Evolutionary conservation across 2,797 vertebrate species (phyloP).

Genomic region (Lepus oiostolus): DNA sequence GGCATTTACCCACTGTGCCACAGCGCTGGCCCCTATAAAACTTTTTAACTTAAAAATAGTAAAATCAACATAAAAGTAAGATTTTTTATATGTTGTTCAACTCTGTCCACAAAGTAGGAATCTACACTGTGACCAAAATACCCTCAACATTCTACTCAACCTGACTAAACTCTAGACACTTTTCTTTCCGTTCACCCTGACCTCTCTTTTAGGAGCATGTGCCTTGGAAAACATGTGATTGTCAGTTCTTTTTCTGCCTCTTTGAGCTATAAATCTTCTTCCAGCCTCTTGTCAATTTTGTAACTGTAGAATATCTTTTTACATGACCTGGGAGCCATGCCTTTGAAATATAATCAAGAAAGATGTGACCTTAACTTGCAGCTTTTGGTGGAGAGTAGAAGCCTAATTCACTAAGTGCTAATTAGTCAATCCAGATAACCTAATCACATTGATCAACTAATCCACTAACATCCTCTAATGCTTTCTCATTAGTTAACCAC

Average conservation of each 20-base stretch:
- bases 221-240: background rate
- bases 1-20: too few relatives aligned
- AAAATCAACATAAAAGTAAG: constrained; percentile 29
- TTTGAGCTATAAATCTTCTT: constrained; percentile 33
- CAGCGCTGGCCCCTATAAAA: too few relatives aligned
- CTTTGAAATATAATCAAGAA: background rate
- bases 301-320: background rate
- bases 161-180: background rate
- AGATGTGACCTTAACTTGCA: background rate
- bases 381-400: background rate
- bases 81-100: background rate
- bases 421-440: background rate
- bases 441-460: background rate
- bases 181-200: background rate
- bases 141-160: background rate
- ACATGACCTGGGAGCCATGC: background rate
- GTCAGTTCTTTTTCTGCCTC: background rate
- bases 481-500: background rate
- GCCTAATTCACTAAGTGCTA: background rate
- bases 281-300: background rate
- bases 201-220: background rate
- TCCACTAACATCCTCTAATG: background rate
- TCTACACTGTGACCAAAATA: background rate
- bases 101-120: background rate
- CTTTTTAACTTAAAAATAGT: background rate